These are phyloP conservation scores for Mus spicilegus DNA, from an alignment of 2,113 vertebrate genomes.

Conservation along the genomic window DNA sequence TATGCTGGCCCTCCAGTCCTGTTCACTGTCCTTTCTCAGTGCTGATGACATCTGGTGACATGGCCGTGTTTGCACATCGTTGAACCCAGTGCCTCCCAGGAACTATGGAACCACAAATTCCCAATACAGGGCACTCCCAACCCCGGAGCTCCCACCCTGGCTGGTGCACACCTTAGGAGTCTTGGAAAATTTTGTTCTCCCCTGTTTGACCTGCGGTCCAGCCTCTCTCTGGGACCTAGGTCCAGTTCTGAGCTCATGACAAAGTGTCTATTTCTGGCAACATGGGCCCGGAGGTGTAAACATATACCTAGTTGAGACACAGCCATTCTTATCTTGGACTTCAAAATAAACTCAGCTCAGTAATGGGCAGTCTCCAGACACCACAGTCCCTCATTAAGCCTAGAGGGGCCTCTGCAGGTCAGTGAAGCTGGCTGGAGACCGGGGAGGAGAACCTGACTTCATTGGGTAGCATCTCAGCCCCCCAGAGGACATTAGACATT, in stretches of 20 bases:
- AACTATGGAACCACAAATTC: rapidly evolving
- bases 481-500: not conserved
- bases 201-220: not conserved
- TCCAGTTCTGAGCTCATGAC: not conserved
- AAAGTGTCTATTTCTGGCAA: conserved; percentile 38
- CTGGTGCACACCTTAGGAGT: rapidly evolving
- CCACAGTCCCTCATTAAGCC: conserved; percentile 64
- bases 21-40: not conserved
- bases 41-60: rapidly evolving
- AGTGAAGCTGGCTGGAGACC: not conserved
- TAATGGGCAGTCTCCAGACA: conserved; percentile 61
- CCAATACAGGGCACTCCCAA: rapidly evolving
- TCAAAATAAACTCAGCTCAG: conserved; percentile 72
- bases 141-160: not conserved
- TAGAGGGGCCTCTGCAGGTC: conserved; percentile 51
- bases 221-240: not conserved
- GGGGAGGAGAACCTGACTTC: not conserved
- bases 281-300: conserved; percentile 51
- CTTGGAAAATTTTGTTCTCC: not conserved
- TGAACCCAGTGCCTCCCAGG: not conserved
- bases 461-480: not conserved
- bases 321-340: conserved; percentile 28
- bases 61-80: rapidly evolving
- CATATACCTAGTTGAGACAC: conserved; percentile 62
- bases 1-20: not conserved